A percentile compares a stretch with the other conserved stretches of the same genome.
These are phyloP conservation scores for Microcebus ravelobensis DNA, from an alignment of 2,113 vertebrate genomes.

Conservation along the genomic window DNA sequence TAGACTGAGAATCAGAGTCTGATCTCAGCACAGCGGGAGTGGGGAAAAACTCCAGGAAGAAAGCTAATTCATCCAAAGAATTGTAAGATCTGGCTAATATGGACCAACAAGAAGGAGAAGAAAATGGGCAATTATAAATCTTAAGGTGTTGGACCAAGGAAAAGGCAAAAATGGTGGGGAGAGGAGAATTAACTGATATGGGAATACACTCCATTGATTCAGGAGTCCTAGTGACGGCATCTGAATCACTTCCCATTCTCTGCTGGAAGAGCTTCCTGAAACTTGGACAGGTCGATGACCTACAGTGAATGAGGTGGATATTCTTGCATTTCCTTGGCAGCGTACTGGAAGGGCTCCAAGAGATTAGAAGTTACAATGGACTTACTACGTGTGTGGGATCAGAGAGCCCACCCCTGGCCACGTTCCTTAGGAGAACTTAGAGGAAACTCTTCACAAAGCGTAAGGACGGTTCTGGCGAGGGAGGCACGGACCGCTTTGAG, in stretches of 20 bases:
- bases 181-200: neutral
- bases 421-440: neutral
- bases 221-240: neutral
- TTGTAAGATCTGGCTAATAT: neutral
- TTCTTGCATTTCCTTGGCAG: neutral
- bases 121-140: neutral
- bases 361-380: neutral
- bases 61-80: neutral
- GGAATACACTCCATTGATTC: neutral
- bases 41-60: neutral
- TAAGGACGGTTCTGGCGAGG: neutral
- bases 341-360: neutral
- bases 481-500: neutral
- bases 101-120: neutral
- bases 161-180: neutral
- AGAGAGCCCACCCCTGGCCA: neutral
- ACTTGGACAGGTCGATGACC: neutral
- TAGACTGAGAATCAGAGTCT: neutral
- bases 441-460: neutral
- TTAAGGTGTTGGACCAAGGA: neutral
- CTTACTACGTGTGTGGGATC: neutral
- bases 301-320: neutral
- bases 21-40: neutral
- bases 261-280: neutral
- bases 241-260: neutral